phyloP scores from a whole-genome alignment of 2,797 vertebrate genomes.

The Muscicapa comitata region DNA sequence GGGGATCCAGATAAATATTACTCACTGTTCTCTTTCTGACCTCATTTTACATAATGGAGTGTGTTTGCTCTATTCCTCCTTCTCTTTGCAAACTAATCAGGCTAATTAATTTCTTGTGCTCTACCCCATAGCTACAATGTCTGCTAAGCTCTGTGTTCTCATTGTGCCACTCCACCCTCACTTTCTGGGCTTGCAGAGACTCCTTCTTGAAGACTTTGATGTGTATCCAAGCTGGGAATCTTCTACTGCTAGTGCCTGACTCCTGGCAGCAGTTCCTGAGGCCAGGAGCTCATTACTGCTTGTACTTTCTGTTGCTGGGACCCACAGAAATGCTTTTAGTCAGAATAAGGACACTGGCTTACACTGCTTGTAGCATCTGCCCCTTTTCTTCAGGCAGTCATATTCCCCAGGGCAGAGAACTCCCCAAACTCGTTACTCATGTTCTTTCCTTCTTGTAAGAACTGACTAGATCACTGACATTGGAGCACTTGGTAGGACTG shows the following conservation, averaged over 20 bases:
- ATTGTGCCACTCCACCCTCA: neutral
- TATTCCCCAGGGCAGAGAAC: neutral
- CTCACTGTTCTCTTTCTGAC: slow-evolving; percentile 55
- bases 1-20: slow-evolving; percentile 30
- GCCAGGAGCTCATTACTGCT: neutral
- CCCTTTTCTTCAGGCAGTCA: neutral
- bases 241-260: neutral
- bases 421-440: neutral
- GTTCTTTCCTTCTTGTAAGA: neutral
- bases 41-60: slow-evolving; percentile 36
- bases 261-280: neutral
- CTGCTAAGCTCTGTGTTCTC: neutral
- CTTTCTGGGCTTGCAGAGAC: neutral
- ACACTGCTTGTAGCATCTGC: neutral
- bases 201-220: neutral
- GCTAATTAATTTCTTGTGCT: slow-evolving; percentile 19
- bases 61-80: slow-evolving; percentile 35
- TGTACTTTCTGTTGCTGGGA: neutral
- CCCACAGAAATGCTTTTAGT: neutral
- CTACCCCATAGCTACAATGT: neutral
- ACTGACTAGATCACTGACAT: neutral
- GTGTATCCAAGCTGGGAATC: neutral
- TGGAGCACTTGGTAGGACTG: neutral
- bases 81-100: slow-evolving; percentile 27
- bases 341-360: neutral